Conservation (phyloP, 2,797 vertebrate species). For the Melanotaenia trifasciata region DNA sequence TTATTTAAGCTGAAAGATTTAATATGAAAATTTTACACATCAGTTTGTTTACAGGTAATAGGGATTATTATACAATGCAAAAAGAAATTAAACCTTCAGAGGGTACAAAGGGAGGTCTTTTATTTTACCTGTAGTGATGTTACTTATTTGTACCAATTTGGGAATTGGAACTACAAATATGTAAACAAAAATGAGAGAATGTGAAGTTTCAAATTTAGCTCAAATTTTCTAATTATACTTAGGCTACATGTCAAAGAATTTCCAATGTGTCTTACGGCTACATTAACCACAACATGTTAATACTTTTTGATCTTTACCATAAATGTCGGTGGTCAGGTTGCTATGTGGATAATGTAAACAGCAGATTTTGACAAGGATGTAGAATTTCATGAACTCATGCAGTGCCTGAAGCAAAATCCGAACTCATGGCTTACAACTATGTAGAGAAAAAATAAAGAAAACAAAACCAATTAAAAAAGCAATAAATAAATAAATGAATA, state of each 20-base stretch:
- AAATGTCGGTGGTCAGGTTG: background rate
- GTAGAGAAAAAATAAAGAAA: background rate
- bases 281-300: background rate
- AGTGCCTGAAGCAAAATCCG: background rate
- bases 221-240: background rate
- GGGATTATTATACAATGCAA: background rate
- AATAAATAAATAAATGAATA: background rate
- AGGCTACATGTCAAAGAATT: background rate
- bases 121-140: background rate
- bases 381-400: background rate
- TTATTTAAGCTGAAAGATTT: background rate
- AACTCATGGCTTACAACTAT: too few relatives aligned
- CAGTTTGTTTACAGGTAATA: background rate
- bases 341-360: background rate
- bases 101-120: background rate
- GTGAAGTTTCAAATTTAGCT: background rate
- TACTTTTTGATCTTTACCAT: background rate
- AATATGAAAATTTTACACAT: background rate
- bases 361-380: background rate
- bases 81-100: background rate
- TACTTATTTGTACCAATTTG: background rate
- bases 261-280: background rate
- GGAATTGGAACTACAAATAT: background rate
- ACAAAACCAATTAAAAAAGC: background rate
- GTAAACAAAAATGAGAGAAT: background rate